Percentiles rank a stretch among this genome's conserved stretches.
Evolutionary conservation across 2,888 invertebrate species (phyloP).

Genomic region (Aromia moschata): DNA sequence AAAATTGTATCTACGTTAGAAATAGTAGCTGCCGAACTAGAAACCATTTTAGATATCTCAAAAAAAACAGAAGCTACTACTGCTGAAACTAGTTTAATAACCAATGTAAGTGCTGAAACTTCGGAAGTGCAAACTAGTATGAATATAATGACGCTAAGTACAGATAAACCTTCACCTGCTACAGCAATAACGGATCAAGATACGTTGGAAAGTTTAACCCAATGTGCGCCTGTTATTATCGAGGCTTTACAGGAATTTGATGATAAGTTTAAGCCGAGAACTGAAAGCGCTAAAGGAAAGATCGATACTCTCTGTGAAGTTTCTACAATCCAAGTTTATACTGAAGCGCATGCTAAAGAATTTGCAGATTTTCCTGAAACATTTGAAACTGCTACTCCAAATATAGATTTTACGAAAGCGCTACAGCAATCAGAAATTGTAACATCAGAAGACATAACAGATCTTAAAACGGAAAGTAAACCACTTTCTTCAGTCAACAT

Average conservation of each 20-base stretch:
- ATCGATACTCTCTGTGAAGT: slow-evolving; percentile 68
- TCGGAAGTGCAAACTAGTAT: slow-evolving; percentile 51
- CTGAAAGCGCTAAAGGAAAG: slow-evolving; percentile 65
- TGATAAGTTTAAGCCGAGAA: slow-evolving; percentile 62
- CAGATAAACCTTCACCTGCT: slow-evolving; percentile 35
- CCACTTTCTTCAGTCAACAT: slow-evolving; percentile 52
- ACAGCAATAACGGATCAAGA: slow-evolving; percentile 44
- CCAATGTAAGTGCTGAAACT: slow-evolving; percentile 63
- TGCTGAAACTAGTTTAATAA: slow-evolving; percentile 57
- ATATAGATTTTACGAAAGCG: slow-evolving; percentile 58
- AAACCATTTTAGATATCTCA: slow-evolving; percentile 56
- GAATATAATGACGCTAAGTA: slow-evolving; percentile 38
- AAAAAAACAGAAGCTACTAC: slow-evolving; percentile 51
- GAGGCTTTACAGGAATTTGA: slow-evolving; percentile 52
- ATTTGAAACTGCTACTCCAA: slow-evolving; percentile 53
- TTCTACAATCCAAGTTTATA: slow-evolving; percentile 61
- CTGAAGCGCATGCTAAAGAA: slow-evolving; percentile 63
- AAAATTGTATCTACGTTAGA: slow-evolving; percentile 63
- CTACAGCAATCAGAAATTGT: slow-evolving; percentile 55
- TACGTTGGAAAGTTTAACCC: slow-evolving; percentile 43
- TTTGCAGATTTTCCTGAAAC: slow-evolving; percentile 60
- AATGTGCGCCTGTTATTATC: slow-evolving; percentile 39
- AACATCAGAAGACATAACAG: slow-evolving; percentile 48
- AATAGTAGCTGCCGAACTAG: slow-evolving; percentile 65
- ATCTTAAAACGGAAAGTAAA: slow-evolving; percentile 49